phyloP scores from a whole-genome alignment of 2,797 vertebrate species.

The Limosa lapponica region DNA sequence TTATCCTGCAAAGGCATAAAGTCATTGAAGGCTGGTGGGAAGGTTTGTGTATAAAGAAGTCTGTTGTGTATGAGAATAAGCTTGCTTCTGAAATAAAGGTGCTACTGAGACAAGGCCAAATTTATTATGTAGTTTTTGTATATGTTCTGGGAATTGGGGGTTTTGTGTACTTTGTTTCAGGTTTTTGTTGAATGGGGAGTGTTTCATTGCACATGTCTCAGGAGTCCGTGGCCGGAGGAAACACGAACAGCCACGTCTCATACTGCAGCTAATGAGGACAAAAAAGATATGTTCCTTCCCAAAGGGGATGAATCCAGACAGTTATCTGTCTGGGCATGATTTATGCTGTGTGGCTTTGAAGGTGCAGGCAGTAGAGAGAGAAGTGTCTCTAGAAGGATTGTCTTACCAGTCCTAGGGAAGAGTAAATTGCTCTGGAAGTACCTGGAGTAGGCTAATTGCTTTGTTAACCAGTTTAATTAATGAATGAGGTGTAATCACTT shows the following conservation, averaged over 20 bases:
- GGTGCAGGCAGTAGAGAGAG: background rate
- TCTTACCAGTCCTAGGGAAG: background rate
- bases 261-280: background rate
- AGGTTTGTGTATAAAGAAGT: background rate
- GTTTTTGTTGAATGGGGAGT: background rate
- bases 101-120: background rate
- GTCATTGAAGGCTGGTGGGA: background rate
- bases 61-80: background rate
- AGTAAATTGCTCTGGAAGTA: background rate
- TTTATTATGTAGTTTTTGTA: background rate
- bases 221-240: background rate
- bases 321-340: background rate
- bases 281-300: background rate
- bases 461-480: background rate
- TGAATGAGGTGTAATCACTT: background rate
- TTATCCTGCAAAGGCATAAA: background rate
- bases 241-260: fast-evolving
- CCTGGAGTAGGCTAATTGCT: background rate
- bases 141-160: background rate
- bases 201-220: background rate
- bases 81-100: background rate
- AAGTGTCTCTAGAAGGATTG: background rate
- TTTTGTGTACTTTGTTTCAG: background rate
- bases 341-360: background rate
- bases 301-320: background rate